A percentile compares a stretch with the other conserved stretches of the same genome.
These are phyloP conservation scores for Rotaria magnacalcarata DNA, from an alignment of 2,888 invertebrate species.

Conservation along the genomic window DNA sequence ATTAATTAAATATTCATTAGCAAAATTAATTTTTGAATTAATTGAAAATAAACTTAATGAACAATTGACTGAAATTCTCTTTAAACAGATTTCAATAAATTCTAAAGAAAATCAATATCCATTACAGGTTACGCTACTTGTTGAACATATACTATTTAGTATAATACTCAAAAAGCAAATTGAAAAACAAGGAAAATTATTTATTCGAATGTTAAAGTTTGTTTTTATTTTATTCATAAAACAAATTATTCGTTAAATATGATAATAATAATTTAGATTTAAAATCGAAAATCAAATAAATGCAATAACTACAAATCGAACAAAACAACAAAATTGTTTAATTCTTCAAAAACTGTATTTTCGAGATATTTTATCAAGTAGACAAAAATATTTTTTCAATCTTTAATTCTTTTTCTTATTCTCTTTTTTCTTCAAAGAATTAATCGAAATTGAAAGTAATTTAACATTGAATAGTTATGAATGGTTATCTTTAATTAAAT, in stretches of 20 bases:
- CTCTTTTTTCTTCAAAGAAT: background rate
- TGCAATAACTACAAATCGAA: background rate
- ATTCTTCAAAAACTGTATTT: slow-evolving; percentile 6
- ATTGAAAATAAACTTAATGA: background rate
- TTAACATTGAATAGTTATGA: slow-evolving; percentile 25
- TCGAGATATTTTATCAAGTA: slow-evolving; percentile 28
- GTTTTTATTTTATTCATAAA: background rate
- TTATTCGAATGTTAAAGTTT: background rate
- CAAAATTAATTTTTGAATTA: background rate
- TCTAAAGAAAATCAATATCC: background rate
- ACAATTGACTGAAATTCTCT: background rate
- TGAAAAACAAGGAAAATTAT: background rate
- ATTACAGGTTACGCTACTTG: background rate
- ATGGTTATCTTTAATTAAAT: slow-evolving; percentile 19
- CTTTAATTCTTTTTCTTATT: background rate
- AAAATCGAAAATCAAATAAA: background rate
- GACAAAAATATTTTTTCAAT: too few relatives aligned
- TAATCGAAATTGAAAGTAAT: background rate
- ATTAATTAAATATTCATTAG: background rate
- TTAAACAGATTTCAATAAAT: background rate
- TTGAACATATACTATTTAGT: background rate
- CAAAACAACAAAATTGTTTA: background rate
- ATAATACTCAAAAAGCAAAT: background rate
- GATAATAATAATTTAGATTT: background rate
- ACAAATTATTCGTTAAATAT: too few relatives aligned